These are phyloP conservation scores for Chascanopsetta lugubris DNA, from an alignment of 2,113 vertebrate genomes.

Conservation along the genomic window DNA sequence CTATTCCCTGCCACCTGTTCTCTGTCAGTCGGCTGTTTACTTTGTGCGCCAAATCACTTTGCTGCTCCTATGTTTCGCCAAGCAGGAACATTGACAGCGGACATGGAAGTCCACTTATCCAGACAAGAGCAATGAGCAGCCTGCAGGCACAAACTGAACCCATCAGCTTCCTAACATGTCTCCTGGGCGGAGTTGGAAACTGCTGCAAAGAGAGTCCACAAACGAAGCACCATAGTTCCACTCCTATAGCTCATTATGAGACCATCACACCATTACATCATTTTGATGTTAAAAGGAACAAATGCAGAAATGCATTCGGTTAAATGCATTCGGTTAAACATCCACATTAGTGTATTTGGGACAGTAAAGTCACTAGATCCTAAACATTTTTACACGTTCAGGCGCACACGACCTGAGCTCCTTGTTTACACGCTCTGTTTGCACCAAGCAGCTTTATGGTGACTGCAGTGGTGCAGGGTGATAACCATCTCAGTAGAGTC, in stretches of 20 bases:
- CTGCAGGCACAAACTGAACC: conserved; percentile 48
- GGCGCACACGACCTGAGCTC: not conserved
- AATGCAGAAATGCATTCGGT: no score
- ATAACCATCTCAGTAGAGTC: not conserved
- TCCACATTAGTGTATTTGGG: no score
- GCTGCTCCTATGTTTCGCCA: conserved; percentile 45
- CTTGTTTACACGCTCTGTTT: not conserved
- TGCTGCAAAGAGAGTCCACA: conserved; percentile 30
- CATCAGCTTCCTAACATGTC: conserved; percentile 50
- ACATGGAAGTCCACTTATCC: conserved; percentile 67
- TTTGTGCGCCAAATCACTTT: conserved; percentile 48
- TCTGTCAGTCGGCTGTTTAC: conserved; percentile 33
- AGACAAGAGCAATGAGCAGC: conserved; percentile 35
- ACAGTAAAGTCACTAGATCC: not conserved
- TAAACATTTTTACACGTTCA: not conserved
- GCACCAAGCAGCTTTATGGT: no score
- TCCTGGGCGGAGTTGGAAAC: conserved; percentile 50
- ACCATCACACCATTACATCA: no score
- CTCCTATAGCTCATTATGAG: conserved; percentile 8
- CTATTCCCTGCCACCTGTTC: conserved; percentile 44
- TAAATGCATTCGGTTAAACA: no score
- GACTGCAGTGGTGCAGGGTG: no score
- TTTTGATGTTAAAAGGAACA: not conserved
- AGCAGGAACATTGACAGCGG: conserved; percentile 41
- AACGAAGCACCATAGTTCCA: conserved; percentile 47